Evolutionary conservation across 2,113 vertebrate species (phyloP), one percentile per base, ranked within the genome.

Genomic region (Tursiops truncatus): DNA sequence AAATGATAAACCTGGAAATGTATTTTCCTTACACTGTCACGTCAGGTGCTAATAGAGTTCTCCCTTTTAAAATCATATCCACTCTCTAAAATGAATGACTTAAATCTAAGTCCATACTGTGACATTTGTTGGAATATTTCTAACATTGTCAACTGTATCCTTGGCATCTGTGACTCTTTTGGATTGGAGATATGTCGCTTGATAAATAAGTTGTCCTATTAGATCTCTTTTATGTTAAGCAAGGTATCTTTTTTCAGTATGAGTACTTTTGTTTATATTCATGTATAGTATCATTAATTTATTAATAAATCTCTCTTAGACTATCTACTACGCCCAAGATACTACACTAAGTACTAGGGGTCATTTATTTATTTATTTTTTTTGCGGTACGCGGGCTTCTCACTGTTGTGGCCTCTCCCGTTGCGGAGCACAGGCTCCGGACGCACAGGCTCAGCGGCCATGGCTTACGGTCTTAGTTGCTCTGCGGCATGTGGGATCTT

Each of bases 1-100:
- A 89, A 92, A 67, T 71, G 62, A 81, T 92, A 94, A 96, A 74
- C 70, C 67, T 71, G 87, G 44, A 92, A 97, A 93, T 92, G 76
- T 83, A 31, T 91, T 97, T 97, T 80, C 62, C 73, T 95, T 82
- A 21, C 25, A 83, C 26, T 79, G 10, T 73, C 84, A 65, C 38
- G 62, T 91, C 63, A 41, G 67, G 58, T 90, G 63, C 79, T 86
- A 70, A 82, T 28, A 70, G 68, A 76, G 2, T 81, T 76, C 25
- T 96, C 76, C n/a, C 11, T 60, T 58, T 81, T 71, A 31, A 41
- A 94, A 84, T 94, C 28, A 92, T 74, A 85, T 41, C 26, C 15
- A 33, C 41, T 94, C 31, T 81, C 70, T 81, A 77, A 95, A 88
- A 89, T 65, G 31, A 68, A 63, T 41, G 47, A 44, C 33, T 91